Conservation (phyloP, 2,888 invertebrate genomes). For the Xanthorhoe spadicearia region DNA sequence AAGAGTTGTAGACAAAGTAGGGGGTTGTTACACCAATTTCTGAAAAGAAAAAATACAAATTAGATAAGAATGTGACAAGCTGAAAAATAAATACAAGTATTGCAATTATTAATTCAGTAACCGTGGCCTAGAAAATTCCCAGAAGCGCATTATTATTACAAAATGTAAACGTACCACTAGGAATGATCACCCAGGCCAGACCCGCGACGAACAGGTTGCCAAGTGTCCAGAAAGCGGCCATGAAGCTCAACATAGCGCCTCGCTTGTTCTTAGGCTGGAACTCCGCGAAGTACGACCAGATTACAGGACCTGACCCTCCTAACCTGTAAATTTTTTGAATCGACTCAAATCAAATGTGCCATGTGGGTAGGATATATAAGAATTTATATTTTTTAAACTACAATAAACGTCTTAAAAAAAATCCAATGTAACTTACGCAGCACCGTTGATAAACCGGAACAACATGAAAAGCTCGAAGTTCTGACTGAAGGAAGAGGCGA, state of each 20-base stretch:
- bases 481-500: slow-evolving; percentile 95
- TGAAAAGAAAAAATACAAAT: slow-evolving; percentile 46
- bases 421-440: slow-evolving; percentile 90
- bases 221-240: slow-evolving; percentile 98
- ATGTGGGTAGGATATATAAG: no score
- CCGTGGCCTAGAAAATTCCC: background rate
- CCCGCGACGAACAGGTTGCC: slow-evolving; percentile 97
- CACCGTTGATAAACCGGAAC: slow-evolving; percentile 95
- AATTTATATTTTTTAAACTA: no score
- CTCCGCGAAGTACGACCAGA: slow-evolving; percentile 98
- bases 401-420: no score
- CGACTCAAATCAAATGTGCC: background rate
- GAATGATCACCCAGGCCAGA: slow-evolving; percentile 90
- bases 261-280: slow-evolving; percentile 96
- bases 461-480: slow-evolving; percentile 94
- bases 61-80: background rate
- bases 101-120: background rate
- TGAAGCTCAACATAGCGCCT: slow-evolving; percentile 96
- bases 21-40: slow-evolving; percentile 88
- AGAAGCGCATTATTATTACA: no score
- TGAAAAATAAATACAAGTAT: background rate
- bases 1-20: slow-evolving; percentile 93
- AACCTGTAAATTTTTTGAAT: slow-evolving; percentile 82
- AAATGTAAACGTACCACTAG: slow-evolving; percentile 73
- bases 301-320: slow-evolving; percentile 95